Evolutionary conservation across 2,797 vertebrate species (phyloP).

Genomic region (Xiphorhynchus erythropygius): DNA sequence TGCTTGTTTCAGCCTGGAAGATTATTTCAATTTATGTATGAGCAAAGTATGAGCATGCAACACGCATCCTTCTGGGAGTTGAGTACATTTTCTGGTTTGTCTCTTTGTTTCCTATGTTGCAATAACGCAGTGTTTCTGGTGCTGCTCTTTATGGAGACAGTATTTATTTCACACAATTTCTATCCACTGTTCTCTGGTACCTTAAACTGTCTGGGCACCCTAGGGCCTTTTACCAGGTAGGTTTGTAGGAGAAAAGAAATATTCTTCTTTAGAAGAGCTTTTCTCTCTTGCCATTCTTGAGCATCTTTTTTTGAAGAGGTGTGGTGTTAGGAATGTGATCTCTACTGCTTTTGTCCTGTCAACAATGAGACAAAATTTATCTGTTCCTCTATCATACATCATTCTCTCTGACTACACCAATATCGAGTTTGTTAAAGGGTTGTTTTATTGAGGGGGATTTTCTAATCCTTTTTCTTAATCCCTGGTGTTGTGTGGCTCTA

Average conservation of each 20-base stretch:
- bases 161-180: not conserved
- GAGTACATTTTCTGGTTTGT: not conserved
- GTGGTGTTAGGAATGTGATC: not conserved
- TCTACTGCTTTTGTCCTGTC: not conserved
- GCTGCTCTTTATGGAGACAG: not conserved
- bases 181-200: not conserved
- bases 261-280: not conserved
- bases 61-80: not conserved
- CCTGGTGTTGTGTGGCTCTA: not conserved
- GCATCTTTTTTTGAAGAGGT: not conserved
- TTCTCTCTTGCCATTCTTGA: not conserved
- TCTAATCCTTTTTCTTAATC: not conserved
- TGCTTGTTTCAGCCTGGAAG: not conserved
- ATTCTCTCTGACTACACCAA: not conserved
- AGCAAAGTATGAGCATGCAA: not conserved
- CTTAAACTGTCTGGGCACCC: not conserved
- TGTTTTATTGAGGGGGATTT: not conserved
- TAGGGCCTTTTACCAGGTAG: not conserved
- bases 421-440: not conserved
- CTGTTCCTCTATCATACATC: not conserved
- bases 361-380: not conserved
- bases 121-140: not conserved
- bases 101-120: not conserved
- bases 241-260: not conserved
- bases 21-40: not conserved